These are phyloP conservation scores for Conus betulinus DNA, from an alignment of 1,140 invertebrate species.

Conservation along the genomic window DNA sequence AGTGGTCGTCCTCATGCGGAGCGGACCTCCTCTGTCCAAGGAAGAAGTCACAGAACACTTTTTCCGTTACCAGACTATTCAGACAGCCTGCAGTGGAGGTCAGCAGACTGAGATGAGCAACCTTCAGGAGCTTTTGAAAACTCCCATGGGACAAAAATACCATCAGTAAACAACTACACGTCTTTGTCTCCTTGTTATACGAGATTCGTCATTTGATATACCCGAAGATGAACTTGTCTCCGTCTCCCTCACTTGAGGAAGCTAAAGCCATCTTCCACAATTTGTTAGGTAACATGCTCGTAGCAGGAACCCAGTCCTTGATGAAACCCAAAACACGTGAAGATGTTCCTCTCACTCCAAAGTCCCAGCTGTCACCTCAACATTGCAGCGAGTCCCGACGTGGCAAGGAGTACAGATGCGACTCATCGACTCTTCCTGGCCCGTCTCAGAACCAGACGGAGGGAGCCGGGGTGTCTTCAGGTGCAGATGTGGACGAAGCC, in stretches of 20 bases:
- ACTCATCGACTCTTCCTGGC: not conserved
- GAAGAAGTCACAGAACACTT: not conserved
- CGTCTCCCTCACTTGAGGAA: not conserved
- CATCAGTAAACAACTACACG: not conserved
- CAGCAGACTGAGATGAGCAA: not conserved
- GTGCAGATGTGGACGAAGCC: not conserved
- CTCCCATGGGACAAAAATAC: not conserved
- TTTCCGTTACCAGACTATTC: not conserved
- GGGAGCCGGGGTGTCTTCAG: not conserved
- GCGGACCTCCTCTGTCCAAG: not conserved
- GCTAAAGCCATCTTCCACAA: not conserved
- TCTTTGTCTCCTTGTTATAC: not conserved
- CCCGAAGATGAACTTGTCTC: not conserved
- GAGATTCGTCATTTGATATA: not conserved
- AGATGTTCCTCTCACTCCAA: not conserved
- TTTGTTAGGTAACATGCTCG: not conserved
- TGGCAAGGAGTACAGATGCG: conserved; percentile 12
- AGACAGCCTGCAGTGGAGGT: not conserved
- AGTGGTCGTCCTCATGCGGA: not conserved
- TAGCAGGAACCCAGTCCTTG: not conserved
- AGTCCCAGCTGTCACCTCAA: not conserved
- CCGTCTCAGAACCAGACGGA: not conserved
- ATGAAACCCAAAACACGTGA: too few species aligned
- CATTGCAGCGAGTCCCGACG: not conserved
- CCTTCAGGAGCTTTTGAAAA: not conserved